Conservation (phyloP, 2,113 vertebrate genomes). For the Orycteropus afer region DNA sequence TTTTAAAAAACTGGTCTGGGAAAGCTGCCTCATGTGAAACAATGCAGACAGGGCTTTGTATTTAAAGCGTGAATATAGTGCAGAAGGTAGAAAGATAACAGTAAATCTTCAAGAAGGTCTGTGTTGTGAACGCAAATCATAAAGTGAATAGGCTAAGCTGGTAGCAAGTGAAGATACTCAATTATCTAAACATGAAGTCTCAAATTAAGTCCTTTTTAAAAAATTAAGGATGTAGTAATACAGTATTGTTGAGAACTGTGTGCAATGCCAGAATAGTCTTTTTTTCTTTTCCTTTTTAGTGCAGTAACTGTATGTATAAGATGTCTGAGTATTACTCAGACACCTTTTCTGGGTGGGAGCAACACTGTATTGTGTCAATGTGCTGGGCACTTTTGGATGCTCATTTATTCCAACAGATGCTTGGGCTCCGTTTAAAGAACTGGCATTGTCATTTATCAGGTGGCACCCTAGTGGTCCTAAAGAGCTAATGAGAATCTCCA, state of each 20-base stretch:
- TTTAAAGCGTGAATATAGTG: not conserved
- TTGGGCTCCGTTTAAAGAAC: not conserved
- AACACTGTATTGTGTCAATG: not conserved
- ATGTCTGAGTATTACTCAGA: not conserved
- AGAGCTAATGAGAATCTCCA: constrained; percentile 23
- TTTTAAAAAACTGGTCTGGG: not conserved
- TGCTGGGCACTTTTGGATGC: not conserved
- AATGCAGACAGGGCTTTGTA: constrained; percentile 19
- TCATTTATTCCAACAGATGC: constrained; percentile 16
- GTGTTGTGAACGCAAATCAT: not conserved
- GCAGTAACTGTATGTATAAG: not conserved
- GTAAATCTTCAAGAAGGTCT: not conserved
- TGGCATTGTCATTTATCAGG: constrained; percentile 35
- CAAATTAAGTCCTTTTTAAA: not conserved
- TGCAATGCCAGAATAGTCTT: not conserved
- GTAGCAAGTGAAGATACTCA: not conserved
- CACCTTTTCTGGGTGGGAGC: not conserved
- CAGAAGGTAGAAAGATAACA: constrained; percentile 15
- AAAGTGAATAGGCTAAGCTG: not conserved
- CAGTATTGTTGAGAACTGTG: not conserved
- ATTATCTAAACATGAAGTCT: constrained; percentile 24
- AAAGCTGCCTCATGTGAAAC: not conserved
- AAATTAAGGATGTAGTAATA: not conserved
- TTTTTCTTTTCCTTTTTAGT: not conserved
- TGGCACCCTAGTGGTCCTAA: constrained; percentile 13